Percentiles rank a stretch among this genome's conserved stretches.
These are phyloP conservation scores for Timema cristinae DNA, from an alignment of 2,888 invertebrate species.

Conservation along the genomic window DNA sequence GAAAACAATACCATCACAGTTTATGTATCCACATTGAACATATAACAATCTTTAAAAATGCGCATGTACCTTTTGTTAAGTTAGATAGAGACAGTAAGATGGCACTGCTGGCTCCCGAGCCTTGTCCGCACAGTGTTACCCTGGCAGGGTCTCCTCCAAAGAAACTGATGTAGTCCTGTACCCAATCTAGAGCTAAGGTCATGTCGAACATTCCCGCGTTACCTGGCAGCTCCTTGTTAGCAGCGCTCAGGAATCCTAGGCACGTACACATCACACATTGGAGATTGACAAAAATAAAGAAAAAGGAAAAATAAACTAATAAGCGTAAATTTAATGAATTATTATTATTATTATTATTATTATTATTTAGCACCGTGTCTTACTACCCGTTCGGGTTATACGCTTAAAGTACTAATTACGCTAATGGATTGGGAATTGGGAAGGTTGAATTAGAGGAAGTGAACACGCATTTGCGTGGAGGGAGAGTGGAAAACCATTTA, in stretches of 20 bases:
- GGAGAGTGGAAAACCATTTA: no score
- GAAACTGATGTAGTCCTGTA: constrained; percentile 66
- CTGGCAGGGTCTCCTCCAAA: constrained; percentile 72
- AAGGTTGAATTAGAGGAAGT: no score
- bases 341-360: no score
- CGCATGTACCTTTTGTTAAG: constrained; percentile 25
- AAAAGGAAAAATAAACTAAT: no score
- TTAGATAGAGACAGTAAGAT: constrained; percentile 61
- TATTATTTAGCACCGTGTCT: no score
- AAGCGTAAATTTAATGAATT: no score
- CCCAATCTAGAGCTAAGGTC: constrained; percentile 67
- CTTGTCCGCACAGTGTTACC: constrained; percentile 72
- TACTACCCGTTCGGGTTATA: no score
- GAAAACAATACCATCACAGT: neutral
- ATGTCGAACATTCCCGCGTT: constrained; percentile 74
- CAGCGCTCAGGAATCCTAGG: constrained; percentile 67
- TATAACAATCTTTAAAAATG: neutral
- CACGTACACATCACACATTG: no score
- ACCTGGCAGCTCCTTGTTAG: constrained; percentile 64
- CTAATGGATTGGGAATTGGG: no score
- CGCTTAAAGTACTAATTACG: no score
- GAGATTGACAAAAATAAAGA: no score
- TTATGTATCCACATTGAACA: neutral
- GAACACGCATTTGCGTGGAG: no score
- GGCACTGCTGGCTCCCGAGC: constrained; percentile 71